Evolutionary conservation across 2,888 invertebrate species (phyloP).

Genomic region (Mythimna ferrago): DNA sequence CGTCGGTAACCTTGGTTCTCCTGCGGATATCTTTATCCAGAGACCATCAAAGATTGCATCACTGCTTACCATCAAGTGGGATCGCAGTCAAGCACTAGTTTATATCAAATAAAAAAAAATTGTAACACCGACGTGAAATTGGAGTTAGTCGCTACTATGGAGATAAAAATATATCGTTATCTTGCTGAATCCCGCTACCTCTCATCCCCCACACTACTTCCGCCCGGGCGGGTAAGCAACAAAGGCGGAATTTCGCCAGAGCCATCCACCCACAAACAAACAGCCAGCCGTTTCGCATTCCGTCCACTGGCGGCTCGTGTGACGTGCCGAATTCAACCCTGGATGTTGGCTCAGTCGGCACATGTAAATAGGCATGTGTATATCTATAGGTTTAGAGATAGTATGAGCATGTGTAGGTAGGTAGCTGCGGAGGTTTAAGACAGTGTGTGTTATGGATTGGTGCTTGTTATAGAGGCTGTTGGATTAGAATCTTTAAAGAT

Average conservation of each 20-base stretch:
- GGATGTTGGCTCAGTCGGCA: conserved; percentile 33
- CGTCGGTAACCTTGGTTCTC: too few relatives aligned
- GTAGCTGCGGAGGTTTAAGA: too few relatives aligned
- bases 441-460: neutral
- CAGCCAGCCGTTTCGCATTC: conserved; percentile 84
- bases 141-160: too few relatives aligned
- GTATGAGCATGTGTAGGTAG: neutral
- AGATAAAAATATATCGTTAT: neutral
- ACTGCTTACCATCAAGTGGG: too few relatives aligned
- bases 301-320: conserved; percentile 81
- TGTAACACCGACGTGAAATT: too few relatives aligned
- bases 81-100: too few relatives aligned
- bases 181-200: conserved; percentile 34
- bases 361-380: conserved; percentile 24
- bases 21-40: too few relatives aligned
- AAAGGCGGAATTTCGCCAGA: conserved; percentile 87
- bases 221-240: conserved; percentile 81
- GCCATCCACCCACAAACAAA: conserved; percentile 88
- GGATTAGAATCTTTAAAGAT: neutral
- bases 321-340: conserved; percentile 74
- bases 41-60: too few relatives aligned
- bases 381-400: neutral
- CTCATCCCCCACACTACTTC: conserved; percentile 48
- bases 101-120: too few relatives aligned
- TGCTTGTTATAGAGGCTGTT: neutral